Evolutionary conservation across 1,140 invertebrate genomes (phyloP), one percentile per base, ranked within the genome.

Genomic region (Trinorchestia longiramus): DNA sequence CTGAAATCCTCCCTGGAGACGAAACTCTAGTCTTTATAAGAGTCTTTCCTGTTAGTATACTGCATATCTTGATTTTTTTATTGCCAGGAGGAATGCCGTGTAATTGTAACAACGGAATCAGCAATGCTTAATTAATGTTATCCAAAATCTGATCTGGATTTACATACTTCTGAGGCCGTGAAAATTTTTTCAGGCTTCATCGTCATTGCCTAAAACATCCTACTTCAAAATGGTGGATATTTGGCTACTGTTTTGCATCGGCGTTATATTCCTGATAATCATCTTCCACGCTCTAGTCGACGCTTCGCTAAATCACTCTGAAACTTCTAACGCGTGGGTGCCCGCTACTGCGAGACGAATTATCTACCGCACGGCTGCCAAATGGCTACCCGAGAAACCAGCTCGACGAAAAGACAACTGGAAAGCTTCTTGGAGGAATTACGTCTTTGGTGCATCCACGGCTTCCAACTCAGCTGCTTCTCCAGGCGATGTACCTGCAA

Each of bases 211-310:
- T 40, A 91, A 88, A 45, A 96, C 95, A 28, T 96, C 95, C 41
- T 96, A 96, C 41, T 96, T 96, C 87, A 96, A 96, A 45, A 90
- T 90, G 87, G 88, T 96, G 41, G 95, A 96, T 43, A 96, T 96
- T 45, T 96, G 95, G 95, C 95, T 96, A 28, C 87, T 96, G 36
- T 96, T 96, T 57, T 96, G 95, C 87, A 96, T 92, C 95, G 87
- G 47, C 41, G 43, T 90, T 41, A 96, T 96, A 42, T 96, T 96
- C 87, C 53, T 96, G 87, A 96, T 96, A 87, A 96, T 96, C 53
- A 92, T 92, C 45, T 96, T 88, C 87, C 95, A 96, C 43, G 91
- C 95, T 36, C 53, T 96, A 3, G 53, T 96, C 0, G 95, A 96
- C 87, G 92, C 92, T 8, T 43, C 92, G 40, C 44, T 94, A 11